Conservation (phyloP, 2,113 vertebrate species). For the Tor tambroides region DNA sequence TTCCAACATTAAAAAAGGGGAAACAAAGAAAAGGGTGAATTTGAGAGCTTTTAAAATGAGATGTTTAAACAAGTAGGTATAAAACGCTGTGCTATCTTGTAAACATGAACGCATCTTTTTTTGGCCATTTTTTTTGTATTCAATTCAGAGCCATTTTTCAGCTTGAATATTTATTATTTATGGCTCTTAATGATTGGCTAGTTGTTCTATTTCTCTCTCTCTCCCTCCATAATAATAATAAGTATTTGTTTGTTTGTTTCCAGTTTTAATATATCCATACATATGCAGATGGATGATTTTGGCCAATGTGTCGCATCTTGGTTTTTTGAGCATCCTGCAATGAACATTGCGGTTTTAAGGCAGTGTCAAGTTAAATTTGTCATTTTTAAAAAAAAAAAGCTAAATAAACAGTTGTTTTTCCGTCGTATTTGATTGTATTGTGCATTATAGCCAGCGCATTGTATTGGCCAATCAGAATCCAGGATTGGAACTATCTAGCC, state of each 20-base stretch:
- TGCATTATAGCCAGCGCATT: neutral
- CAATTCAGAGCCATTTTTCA: neutral
- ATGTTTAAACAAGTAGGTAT: too few species aligned
- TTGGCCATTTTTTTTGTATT: neutral
- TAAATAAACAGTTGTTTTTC: neutral
- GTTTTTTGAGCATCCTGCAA: neutral
- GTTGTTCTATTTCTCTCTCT: neutral
- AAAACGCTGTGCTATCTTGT: neutral
- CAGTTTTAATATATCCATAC: neutral
- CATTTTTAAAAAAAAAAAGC: neutral
- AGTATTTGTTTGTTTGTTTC: too few species aligned
- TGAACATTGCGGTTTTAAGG: neutral
- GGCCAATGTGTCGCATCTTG: neutral
- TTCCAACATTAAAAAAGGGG: conserved; percentile 50
- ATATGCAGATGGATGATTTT: neutral
- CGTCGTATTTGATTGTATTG: neutral
- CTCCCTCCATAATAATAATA: too few species aligned
- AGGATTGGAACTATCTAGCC: neutral
- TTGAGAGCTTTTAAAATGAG: conserved; percentile 35
- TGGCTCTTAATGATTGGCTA: neutral
- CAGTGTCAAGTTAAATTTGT: neutral
- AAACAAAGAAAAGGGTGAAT: conserved; percentile 5
- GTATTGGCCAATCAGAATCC: neutral
- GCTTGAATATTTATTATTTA: neutral
- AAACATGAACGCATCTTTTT: neutral